Percentiles rank a stretch among this genome's conserved stretches.
These are phyloP conservation scores for Adela reaumurella DNA, from an alignment of 2,888 invertebrate species.

Conservation along the genomic window DNA sequence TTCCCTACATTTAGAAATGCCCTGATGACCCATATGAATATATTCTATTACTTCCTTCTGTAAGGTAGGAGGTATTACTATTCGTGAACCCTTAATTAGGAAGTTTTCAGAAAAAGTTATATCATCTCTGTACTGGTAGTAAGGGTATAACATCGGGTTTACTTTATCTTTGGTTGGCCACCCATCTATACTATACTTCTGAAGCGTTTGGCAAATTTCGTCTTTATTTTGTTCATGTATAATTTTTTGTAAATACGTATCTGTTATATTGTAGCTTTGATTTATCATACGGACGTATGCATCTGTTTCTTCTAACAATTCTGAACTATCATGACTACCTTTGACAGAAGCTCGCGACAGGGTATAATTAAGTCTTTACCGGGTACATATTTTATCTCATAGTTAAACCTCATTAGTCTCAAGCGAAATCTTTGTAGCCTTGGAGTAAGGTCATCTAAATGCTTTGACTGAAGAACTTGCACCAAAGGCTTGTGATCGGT, in stretches of 20 bases:
- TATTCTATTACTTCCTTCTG: no score
- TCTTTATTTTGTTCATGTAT: conserved; percentile 1
- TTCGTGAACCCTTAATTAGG: no score
- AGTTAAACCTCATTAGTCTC: conserved; percentile 13
- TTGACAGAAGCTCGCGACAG: conserved; percentile 5
- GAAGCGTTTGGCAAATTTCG: background rate
- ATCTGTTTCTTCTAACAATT: background rate
- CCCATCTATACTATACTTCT: background rate
- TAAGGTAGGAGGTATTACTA: no score
- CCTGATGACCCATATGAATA: no score
- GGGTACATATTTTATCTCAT: conserved; percentile 12
- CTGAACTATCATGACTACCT: no score
- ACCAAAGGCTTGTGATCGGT: conserved; percentile 9
- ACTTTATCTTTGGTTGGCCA: conserved; percentile 2
- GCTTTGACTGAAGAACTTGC: conserved; percentile 9
- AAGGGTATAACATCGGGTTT: no score
- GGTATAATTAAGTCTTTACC: conserved; percentile 12
- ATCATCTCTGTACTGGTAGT: no score
- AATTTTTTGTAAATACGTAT: conserved; percentile 1
- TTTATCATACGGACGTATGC: background rate
- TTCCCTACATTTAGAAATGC: no score
- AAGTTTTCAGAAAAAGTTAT: no score
- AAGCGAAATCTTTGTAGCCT: conserved; percentile 10
- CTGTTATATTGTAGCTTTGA: background rate
- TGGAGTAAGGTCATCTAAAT: conserved; percentile 8